Conservation (phyloP, 2,797 vertebrate genomes). For the Ctenosaura bakeri region DNA sequence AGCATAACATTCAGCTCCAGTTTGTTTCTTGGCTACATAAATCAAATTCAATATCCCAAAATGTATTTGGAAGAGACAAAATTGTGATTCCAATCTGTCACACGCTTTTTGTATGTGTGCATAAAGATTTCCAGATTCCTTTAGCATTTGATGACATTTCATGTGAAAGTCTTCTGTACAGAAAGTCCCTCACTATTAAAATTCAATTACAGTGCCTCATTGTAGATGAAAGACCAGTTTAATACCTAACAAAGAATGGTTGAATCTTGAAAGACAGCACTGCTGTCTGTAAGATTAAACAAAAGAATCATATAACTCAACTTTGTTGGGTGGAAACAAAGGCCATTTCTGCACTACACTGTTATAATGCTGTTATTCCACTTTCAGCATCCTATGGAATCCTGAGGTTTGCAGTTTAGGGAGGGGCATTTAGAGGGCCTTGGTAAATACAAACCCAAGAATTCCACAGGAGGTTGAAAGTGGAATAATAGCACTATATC, state of each 20-base stretch:
- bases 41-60: conserved; percentile 18
- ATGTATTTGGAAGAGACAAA: conserved; percentile 48
- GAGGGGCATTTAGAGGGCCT: too few relatives aligned
- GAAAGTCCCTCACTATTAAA: conserved; percentile 51
- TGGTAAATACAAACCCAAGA: too few relatives aligned
- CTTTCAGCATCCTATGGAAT: too few relatives aligned
- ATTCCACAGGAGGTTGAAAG: too few relatives aligned
- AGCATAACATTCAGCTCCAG: conserved; percentile 35
- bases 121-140: conserved; percentile 18
- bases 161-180: conserved; percentile 39
- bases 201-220: conserved; percentile 15
- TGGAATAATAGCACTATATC: too few relatives aligned
- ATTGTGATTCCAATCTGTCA: conserved; percentile 37
- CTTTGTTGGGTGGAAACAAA: not conserved
- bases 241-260: conserved; percentile 15
- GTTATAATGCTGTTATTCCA: too few relatives aligned
- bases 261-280: not conserved
- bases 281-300: not conserved
- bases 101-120: conserved; percentile 17
- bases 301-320: not conserved
- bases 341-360: too few relatives aligned
- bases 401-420: too few relatives aligned
- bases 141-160: conserved; percentile 44
- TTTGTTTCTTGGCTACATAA: conserved; percentile 38
- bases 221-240: conserved; percentile 23